phyloP scores from a whole-genome alignment of 2,888 invertebrate genomes.

The Campoplex capitator region DNA sequence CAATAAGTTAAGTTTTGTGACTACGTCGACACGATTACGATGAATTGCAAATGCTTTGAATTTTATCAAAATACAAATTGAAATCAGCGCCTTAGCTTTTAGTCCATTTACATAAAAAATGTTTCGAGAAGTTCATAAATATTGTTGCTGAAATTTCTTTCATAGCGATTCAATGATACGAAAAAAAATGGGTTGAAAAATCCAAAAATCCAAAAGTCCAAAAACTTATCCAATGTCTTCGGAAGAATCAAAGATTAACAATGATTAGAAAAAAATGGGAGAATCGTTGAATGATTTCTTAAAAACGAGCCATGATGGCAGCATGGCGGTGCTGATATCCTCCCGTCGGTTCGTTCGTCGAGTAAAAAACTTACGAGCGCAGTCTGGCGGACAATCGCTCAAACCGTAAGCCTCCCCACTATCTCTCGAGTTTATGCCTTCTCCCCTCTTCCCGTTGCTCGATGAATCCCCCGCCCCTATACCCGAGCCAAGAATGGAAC shows the following conservation, averaged over 20 bases:
- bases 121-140: not conserved
- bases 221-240: not conserved
- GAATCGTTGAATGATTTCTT: slow-evolving; percentile 21
- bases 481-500: slow-evolving; percentile 67
- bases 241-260: not conserved
- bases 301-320: slow-evolving; percentile 47
- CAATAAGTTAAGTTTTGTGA: not conserved
- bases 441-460: slow-evolving; percentile 35
- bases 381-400: slow-evolving; percentile 81
- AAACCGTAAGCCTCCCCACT: slow-evolving; percentile 81
- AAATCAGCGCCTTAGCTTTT: not conserved
- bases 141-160: not conserved
- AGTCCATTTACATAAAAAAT: not conserved
- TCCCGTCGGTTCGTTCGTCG: slow-evolving; percentile 48
- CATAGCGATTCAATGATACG: not conserved
- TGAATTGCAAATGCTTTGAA: not conserved
- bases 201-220: no score
- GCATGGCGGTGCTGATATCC: slow-evolving; percentile 45
- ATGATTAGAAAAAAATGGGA: not conserved
- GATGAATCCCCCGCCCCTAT: slow-evolving; percentile 74
- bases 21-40: not conserved
- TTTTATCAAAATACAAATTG: not conserved
- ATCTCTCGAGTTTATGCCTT: not conserved
- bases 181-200: not conserved
- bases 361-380: slow-evolving; percentile 76